Evolutionary conservation across 1,140 invertebrate genomes (phyloP).

Genomic region (Acromyrmex charruanus): DNA sequence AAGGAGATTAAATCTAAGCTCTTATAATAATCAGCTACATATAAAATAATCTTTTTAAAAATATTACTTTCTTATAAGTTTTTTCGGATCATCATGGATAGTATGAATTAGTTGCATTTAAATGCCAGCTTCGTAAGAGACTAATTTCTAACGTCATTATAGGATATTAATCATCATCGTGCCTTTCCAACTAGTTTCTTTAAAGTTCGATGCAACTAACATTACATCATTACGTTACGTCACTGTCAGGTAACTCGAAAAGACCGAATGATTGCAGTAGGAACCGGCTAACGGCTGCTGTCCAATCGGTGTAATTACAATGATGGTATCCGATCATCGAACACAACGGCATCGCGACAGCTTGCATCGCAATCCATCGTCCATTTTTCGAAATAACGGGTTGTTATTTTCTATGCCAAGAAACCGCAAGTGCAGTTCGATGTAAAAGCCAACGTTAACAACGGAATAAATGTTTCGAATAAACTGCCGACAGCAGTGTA

Average conservation of each 20-base stretch:
- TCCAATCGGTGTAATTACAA: conserved; percentile 50
- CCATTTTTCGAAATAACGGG: conserved; percentile 25
- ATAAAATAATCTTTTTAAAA: not conserved
- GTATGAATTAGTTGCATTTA: conserved; percentile 45
- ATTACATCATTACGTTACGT: conserved; percentile 56
- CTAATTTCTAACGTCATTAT: conserved; percentile 59
- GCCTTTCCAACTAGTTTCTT: conserved; percentile 47
- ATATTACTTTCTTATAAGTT: conserved; percentile 37
- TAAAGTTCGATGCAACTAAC: conserved; percentile 46
- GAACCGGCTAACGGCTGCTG: conserved; percentile 48
- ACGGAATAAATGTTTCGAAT: conserved; percentile 7
- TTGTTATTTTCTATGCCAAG: not conserved
- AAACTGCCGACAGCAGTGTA: not conserved
- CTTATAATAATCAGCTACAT: conserved; percentile 1
- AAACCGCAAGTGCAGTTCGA: conserved; percentile 29
- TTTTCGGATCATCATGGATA: conserved; percentile 27
- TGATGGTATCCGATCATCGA: conserved; percentile 25
- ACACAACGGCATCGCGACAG: conserved; percentile 8
- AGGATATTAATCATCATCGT: conserved; percentile 57
- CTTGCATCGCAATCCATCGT: not conserved
- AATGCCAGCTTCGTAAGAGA: conserved; percentile 51
- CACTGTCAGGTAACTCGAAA: conserved; percentile 47
- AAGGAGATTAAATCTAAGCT: conserved; percentile 7
- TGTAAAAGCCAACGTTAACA: conserved; percentile 8
- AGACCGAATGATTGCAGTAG: conserved; percentile 16